phyloP scores from a whole-genome alignment of 2,888 invertebrate species.

The Agriopis aurantiaria region DNA sequence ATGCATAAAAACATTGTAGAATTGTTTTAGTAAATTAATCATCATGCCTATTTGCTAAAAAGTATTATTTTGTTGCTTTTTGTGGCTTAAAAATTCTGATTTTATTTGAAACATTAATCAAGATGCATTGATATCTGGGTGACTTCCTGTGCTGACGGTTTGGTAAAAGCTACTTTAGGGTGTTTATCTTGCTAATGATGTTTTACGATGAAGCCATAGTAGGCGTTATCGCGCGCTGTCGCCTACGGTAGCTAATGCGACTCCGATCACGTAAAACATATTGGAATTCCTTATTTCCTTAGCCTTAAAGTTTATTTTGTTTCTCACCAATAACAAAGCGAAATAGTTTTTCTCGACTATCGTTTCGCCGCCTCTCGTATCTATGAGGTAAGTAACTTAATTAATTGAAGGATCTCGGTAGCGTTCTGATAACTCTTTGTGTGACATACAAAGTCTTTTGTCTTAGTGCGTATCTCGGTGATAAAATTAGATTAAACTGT shows the following conservation, averaged over 20 bases:
- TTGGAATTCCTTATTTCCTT: constrained; percentile 46
- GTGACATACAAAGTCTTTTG: constrained; percentile 67
- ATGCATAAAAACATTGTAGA: too few species aligned
- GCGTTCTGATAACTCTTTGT: constrained; percentile 70
- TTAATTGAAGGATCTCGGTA: constrained; percentile 82
- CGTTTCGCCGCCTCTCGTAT: constrained; percentile 78
- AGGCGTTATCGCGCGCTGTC: constrained; percentile 72
- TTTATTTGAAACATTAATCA: constrained; percentile 38
- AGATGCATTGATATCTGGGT: constrained; percentile 22
- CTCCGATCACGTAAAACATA: constrained; percentile 45
- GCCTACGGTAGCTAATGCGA: constrained; percentile 78
- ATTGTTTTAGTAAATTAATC: too few species aligned
- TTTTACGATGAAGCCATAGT: constrained; percentile 79
- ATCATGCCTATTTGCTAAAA: constrained; percentile 49
- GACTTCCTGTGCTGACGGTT: constrained; percentile 67
- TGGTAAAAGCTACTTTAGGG: constrained; percentile 74
- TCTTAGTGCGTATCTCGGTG: constrained; percentile 64
- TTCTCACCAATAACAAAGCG: constrained; percentile 44
- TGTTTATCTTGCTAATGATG: constrained; percentile 84
- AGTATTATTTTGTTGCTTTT: constrained; percentile 25
- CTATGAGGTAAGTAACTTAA: constrained; percentile 69
- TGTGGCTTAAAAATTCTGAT: constrained; percentile 8
- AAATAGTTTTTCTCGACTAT: constrained; percentile 60
- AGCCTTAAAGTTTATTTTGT: constrained; percentile 54
- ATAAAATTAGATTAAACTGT: constrained; percentile 48